phyloP scores from a whole-genome alignment of 1,140 invertebrate genomes.

The Lordiphosa mommai region DNA sequence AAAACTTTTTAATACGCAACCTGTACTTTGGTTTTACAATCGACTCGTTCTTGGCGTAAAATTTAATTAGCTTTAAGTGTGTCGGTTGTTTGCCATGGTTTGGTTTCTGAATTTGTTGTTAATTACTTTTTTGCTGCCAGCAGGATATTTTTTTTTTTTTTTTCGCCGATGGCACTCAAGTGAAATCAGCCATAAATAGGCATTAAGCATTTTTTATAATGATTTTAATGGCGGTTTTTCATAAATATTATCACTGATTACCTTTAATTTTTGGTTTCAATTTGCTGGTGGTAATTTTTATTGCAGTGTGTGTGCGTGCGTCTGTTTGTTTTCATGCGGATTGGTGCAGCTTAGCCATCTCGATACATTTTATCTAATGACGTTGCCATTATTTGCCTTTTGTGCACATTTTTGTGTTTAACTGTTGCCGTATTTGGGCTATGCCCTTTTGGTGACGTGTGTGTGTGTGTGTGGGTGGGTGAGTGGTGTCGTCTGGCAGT shows the following conservation, averaged over 20 bases:
- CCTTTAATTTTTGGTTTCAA: conserved; percentile 40
- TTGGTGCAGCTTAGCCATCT: neutral
- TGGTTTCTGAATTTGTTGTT: conserved; percentile 65
- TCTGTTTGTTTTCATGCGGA: conserved; percentile 26
- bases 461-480: neutral
- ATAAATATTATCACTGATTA: conserved; percentile 31
- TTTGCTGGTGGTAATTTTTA: conserved; percentile 13
- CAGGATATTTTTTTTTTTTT: too few relatives aligned
- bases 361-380: conserved; percentile 46
- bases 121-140: conserved; percentile 61
- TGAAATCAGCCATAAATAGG: conserved; percentile 60
- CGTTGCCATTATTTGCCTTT: conserved; percentile 43
- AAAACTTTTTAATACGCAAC: neutral
- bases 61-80: conserved; percentile 72
- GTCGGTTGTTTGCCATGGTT: conserved; percentile 30
- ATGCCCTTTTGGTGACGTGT: neutral
- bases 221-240: conserved; percentile 27
- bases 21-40: neutral
- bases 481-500: conserved; percentile 2
- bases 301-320: neutral
- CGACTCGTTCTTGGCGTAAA: conserved; percentile 13
- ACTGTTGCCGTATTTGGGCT: too few relatives aligned
- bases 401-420: conserved; percentile 25
- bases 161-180: conserved; percentile 28
- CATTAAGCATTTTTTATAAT: conserved; percentile 40